Evolutionary conservation across 2,797 vertebrate genomes (phyloP), one percentile per base, ranked within the genome.

Genomic region (Echiichthys vipera): DNA sequence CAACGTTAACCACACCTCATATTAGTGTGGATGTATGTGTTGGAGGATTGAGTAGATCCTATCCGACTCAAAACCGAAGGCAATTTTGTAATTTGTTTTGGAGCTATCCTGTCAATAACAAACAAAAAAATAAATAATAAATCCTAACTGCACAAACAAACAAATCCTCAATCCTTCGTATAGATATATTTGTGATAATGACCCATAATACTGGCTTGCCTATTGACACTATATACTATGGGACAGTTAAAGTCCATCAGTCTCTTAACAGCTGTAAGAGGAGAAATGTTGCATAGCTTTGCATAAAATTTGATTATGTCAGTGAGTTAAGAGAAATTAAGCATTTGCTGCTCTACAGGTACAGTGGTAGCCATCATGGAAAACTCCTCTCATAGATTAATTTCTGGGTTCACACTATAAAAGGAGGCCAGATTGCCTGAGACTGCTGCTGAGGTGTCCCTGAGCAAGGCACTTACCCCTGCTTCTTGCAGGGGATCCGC

Each of bases 241-340:
- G 46, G 45, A 20, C 27, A 25, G 37, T 14, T 50, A 43, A 36
- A 15, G 30, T 55, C 56, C 47, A 53, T 53, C 61, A 1, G 15
- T 39, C 45, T 49, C 27, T 24, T 46, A 18, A 11, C 30, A n/a
- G 9, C 30, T 22, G 5, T 20, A 5, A 57, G 45, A 51, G 25
- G 61, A 71, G 64, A 71, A 25, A 34, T 51, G 74, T 90, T 90
- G 85, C 89, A 91, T 88, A 91, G 87, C 77, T 79, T 65, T 51
- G 65, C 34, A 24, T 57, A 32, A 72, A 42, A 58, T 64, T 53
- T 1, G 3, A 39, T 34, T 32, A 37, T 20, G 47, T 61, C 39
- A 30, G 68, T 74, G 9, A 61, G 61, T 32, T 27, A 51, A 9
- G 25, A 34, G 61, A 70, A 62, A 15, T 73, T 46, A 71, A 62